Conservation (phyloP, 2,797 vertebrate species). For the Coregonus sp. region DNA sequence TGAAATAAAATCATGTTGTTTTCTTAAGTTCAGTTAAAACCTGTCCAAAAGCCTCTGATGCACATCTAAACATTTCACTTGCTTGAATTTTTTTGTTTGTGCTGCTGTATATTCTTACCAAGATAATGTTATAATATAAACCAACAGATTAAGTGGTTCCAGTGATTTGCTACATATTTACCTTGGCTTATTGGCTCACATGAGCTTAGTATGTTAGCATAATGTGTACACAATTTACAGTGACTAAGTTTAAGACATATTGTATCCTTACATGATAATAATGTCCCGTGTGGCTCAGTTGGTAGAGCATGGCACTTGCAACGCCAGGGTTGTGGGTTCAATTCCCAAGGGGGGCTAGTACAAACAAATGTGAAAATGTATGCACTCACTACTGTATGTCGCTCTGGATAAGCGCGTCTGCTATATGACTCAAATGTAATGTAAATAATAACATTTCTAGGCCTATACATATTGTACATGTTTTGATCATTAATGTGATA, state of each 20-base stretch:
- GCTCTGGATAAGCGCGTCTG: too few species aligned
- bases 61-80: not conserved
- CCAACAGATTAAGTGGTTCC: too few species aligned
- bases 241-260: conserved; percentile 74
- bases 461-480: conserved; percentile 52
- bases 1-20: not conserved
- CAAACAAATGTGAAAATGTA: too few species aligned
- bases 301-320: too few species aligned
- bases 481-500: conserved; percentile 41
- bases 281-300: too few species aligned
- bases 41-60: too few species aligned
- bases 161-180: conserved; percentile 12
- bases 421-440: too few species aligned
- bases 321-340: too few species aligned
- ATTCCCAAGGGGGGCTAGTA: too few species aligned
- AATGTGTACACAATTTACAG: conserved; percentile 60
- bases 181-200: conserved; percentile 14
- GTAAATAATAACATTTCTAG: conserved; percentile 52
- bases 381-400: too few species aligned
- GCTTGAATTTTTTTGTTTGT: not conserved
- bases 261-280: conserved; percentile 63
- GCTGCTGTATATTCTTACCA: conserved; percentile 3
- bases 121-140: not conserved
- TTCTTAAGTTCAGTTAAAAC: too few species aligned
- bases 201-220: conserved; percentile 49